Evolutionary conservation across 1,140 invertebrate genomes (phyloP), one percentile per base, ranked within the genome.

Genomic region (Sitophilus oryzae): DNA sequence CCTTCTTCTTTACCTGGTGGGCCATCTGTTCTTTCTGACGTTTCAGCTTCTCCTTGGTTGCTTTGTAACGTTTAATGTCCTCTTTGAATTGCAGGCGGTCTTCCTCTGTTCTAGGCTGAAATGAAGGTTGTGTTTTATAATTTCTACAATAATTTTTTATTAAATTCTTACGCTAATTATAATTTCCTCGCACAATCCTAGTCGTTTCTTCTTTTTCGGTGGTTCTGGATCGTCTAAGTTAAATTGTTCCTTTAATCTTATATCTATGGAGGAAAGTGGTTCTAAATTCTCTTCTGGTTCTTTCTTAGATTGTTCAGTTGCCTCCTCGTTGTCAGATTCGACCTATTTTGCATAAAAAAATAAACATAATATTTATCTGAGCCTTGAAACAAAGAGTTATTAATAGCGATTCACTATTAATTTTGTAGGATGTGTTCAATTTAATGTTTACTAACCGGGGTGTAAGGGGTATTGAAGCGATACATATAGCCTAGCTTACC

Each of bases 11-110:
- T 3, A 66, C 67, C 16, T 69, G 67, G 18, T 68, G 60, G 46
- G 73, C 49, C 42, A 74, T 59, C 19, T 66, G 68, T 66, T 87
- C 84, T 44, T 86, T 86, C 22, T 86, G 77, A 1, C 81, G 74
- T 2, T 84, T 77, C 35, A 88, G 68, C 66, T 86, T 88, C 63
- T 88, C 85, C 65, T 88, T 89, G n/a, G 84, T 86, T 58, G 86
- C 82, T 64, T 85, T 85, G 66, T 88, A 86, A 14, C 79, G 73
- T 56, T 79, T 79, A 21, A 80, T 68, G 57, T 83, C 80, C 51
- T 82, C 76, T 67, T 82, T 81, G 37, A 82, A 83, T 54, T 85
- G 82, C 15, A 82, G 50, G 40, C 82, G 82, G 69, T 88, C 86
- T 65, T 88, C 85, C 64, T 89, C 86, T 3, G 82, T 77, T n/a